Conservation (phyloP, 2,888 invertebrate species). For the Drosophila nr. perissopoda region DNA sequence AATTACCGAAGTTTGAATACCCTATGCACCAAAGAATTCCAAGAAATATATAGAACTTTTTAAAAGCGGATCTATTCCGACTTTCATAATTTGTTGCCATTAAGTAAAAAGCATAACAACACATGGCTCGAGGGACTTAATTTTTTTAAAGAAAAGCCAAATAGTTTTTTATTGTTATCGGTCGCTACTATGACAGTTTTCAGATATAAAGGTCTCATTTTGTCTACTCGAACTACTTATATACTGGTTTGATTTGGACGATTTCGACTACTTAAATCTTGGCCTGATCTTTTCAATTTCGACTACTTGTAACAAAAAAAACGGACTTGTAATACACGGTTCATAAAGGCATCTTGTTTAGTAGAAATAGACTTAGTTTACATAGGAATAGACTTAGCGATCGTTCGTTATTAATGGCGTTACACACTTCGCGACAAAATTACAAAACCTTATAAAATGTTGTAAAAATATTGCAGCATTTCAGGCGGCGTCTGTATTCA, state of each 20-base stretch:
- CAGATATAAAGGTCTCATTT: neutral
- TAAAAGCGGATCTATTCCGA: no score
- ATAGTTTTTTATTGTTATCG: neutral
- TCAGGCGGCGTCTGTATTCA: constrained; percentile 30
- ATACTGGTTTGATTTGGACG: neutral
- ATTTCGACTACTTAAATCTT: neutral
- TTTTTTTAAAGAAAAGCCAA: neutral
- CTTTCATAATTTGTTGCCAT: neutral
- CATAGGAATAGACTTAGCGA: neutral
- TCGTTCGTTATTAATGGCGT: neutral
- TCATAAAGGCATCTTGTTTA: neutral
- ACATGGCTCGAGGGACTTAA: no score
- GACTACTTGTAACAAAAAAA: neutral
- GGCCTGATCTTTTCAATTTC: neutral
- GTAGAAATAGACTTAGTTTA: neutral
- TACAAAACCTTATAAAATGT: neutral
- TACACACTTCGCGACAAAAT: neutral
- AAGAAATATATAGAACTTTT: no score
- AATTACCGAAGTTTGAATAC: neutral
- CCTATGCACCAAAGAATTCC: neutral
- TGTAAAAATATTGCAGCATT: constrained; percentile 49
- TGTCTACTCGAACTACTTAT: neutral
- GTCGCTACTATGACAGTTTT: neutral
- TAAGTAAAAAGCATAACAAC: neutral
- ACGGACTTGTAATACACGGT: neutral